Conservation (phyloP, 2,888 invertebrate species). For the Drosophila setosimentum region DNA sequence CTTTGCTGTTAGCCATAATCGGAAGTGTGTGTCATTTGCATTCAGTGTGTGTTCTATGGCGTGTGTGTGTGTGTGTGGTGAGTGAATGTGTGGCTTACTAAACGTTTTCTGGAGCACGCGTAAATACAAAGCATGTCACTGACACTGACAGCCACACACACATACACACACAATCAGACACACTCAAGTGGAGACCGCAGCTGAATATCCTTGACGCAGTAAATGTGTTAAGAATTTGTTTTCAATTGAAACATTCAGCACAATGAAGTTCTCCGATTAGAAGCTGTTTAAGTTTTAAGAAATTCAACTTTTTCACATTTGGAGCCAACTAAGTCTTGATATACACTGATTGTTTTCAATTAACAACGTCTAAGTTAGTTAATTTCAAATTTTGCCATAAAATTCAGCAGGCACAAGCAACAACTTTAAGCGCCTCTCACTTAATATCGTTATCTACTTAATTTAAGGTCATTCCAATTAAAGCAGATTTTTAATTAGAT, state of each 20-base stretch:
- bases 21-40: slow-evolving; percentile 59
- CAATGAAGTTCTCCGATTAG: not conserved
- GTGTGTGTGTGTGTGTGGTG: not conserved
- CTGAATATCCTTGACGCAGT: slow-evolving; percentile 41
- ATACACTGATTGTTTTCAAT: not conserved
- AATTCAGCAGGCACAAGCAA: not conserved
- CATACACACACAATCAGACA: slow-evolving; percentile 8
- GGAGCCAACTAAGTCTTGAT: not conserved
- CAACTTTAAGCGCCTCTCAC: not conserved
- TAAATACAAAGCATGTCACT: slow-evolving; percentile 63
- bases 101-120: slow-evolving; percentile 67
- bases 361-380: not conserved
- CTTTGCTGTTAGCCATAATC: slow-evolving; percentile 40
- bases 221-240: slow-evolving; percentile 55
- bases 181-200: slow-evolving; percentile 9
- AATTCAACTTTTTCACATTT: not conserved
- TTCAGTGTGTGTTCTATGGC: slow-evolving; percentile 22
- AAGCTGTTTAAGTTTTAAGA: slow-evolving; percentile 44
- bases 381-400: not conserved
- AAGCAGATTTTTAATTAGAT: slow-evolving; percentile 45
- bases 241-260: slow-evolving; percentile 39
- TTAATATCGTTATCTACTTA: slow-evolving; percentile 17
- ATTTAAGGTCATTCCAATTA: slow-evolving; percentile 17
- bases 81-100: slow-evolving; percentile 45
- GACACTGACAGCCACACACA: slow-evolving; percentile 36